Base-by-base conservation (phyloP, 2,888 invertebrate genomes). In the Drosophila aldrichi region DNA sequence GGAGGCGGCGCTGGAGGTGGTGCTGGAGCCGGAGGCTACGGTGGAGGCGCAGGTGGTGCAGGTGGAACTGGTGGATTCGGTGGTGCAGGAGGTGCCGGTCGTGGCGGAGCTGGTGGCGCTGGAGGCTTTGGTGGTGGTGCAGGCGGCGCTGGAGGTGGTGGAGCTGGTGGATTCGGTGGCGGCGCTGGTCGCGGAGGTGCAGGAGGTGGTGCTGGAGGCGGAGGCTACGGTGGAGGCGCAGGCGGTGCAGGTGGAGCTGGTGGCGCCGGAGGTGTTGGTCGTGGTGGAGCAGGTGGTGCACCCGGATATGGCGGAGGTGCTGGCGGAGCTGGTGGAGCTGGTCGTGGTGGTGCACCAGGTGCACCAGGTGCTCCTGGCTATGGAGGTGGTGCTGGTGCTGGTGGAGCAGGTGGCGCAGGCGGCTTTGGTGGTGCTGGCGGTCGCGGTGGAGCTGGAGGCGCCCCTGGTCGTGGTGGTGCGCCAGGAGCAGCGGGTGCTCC, bases 341-440 rank as follows among this genome's bases (percentile, higher is more conserved):
- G 63, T 36, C 52, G 55, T 5, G 67, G 9, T 9, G 32, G 32
- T 32, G 9, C 29, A 14, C 64, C 65, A 1, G 60, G 65, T 34
- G 65, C 54, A 9, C 60, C 49, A 0, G 29, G 29, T 0, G 29
- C 29, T 8, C 74, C 65, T 61, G 86, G 77, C 38, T 29, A 8
- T 8, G 9, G 70, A 1, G 60, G 65, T 34, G 65, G 60, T 12
- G 67, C 54, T 1, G 71, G 29, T 29, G 29, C 29, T 29, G 60
- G 65, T 34, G 65, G 60, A 9, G 67, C 54, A 1, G 71, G 20
- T 22, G 20, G 20, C 20, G 20, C 20, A 22, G 67, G 55, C 0
- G 81, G 62, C 1, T 73, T 69, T 0, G 58, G 66, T 3, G 70
- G 54, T 1, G 91, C 92, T 58, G 93, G 58, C 12, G 65, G 54